Percentiles rank a stretch among this genome's conserved stretches.
Evolutionary conservation across 2,797 vertebrate genomes (phyloP).

Genomic region (Onychomys torridus): DNA sequence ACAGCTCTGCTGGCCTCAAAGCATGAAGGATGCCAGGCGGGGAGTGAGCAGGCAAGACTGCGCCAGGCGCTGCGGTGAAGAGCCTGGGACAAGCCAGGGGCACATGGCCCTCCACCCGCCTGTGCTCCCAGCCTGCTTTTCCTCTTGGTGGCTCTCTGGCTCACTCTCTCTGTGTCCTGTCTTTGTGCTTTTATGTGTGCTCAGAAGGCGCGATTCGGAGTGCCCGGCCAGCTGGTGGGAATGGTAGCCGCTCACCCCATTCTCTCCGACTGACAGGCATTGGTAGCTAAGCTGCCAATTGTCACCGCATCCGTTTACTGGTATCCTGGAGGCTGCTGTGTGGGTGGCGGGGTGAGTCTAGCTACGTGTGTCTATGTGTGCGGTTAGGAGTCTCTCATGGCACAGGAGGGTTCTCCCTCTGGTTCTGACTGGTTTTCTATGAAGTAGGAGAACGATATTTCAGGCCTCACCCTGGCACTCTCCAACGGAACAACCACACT

Average conservation of each 20-base stretch:
- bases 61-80: slow-evolving; percentile 79
- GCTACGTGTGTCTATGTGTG: slow-evolving; percentile 77
- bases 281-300: slow-evolving; percentile 85
- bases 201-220: slow-evolving; percentile 84
- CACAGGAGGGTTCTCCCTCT: slow-evolving; percentile 54
- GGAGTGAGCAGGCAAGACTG: slow-evolving; percentile 72
- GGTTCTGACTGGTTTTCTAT: slow-evolving; percentile 57
- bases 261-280: slow-evolving; percentile 86
- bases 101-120: slow-evolving; percentile 71
- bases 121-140: slow-evolving; percentile 65
- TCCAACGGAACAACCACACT: slow-evolving; percentile 74
- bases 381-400: slow-evolving; percentile 70
- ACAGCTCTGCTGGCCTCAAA: slow-evolving; percentile 57
- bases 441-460: slow-evolving; percentile 84
- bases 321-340: slow-evolving; percentile 83
- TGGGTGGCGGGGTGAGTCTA: slow-evolving; percentile 76
- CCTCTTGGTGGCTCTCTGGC: slow-evolving; percentile 69
- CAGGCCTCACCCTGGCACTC: slow-evolving; percentile 85
- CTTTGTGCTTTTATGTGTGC: slow-evolving; percentile 87
- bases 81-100: slow-evolving; percentile 83
- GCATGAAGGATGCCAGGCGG: slow-evolving; percentile 72
- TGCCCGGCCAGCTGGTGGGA: slow-evolving; percentile 82
- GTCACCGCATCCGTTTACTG: slow-evolving; percentile 85
- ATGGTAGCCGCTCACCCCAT: slow-evolving; percentile 84
- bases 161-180: slow-evolving; percentile 74